Percentiles rank a stretch among this genome's conserved stretches.
Conservation (phyloP, 2,888 invertebrate species). For the Danaus chrysippus region DNA sequence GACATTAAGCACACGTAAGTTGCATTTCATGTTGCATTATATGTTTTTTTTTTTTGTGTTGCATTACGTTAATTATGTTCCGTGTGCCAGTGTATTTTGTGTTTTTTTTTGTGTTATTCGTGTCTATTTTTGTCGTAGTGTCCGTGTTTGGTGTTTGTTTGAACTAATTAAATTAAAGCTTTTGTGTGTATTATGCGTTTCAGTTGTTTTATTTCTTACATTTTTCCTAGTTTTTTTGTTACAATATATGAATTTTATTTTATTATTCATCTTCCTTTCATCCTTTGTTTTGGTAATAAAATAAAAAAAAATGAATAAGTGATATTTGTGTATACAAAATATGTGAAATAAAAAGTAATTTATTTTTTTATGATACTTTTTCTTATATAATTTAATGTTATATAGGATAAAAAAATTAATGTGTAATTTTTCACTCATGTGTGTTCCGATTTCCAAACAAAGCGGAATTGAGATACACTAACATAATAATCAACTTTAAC, state of each 20-base stretch:
- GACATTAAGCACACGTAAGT: slow-evolving; percentile 52
- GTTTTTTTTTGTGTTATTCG: slow-evolving; percentile 4
- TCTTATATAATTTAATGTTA: no score
- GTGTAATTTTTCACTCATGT: no score
- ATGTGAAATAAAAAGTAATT: neutral
- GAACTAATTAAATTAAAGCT: neutral
- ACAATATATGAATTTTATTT: neutral
- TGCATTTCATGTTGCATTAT: slow-evolving; percentile 7
- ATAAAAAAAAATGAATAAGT: neutral
- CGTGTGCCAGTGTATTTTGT: slow-evolving; percentile 8
- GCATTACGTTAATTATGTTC: slow-evolving; percentile 2
- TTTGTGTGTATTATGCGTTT: neutral
- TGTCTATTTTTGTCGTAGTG: neutral
- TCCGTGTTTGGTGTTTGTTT: slow-evolving; percentile 4
- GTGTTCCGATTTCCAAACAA: no score
- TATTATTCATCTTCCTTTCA: no score
- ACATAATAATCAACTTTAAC: no score
- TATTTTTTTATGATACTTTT: no score
- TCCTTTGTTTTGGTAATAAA: neutral
- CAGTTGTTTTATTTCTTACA: neutral
- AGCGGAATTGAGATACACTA: no score
- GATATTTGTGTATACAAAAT: neutral
- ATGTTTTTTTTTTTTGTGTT: slow-evolving; percentile 3
- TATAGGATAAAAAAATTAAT: no score
- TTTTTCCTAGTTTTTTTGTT: neutral